phyloP scores from a whole-genome alignment of 2,113 vertebrate species.

The Alethe castanea region DNA sequence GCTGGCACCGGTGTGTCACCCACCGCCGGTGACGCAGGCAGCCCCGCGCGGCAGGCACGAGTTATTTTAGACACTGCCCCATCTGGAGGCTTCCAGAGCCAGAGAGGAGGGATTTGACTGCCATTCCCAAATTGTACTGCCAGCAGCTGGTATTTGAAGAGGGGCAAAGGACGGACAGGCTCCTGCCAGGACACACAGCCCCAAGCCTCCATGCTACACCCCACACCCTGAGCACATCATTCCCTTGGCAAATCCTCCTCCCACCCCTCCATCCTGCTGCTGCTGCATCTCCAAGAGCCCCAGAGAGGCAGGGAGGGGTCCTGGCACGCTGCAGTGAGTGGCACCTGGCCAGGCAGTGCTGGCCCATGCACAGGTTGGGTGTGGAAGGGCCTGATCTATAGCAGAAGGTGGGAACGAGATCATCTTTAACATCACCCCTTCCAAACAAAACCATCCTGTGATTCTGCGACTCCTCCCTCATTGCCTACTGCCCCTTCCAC shows the following conservation, averaged over 20 bases:
- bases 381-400: not conserved
- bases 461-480: not conserved
- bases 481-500: not conserved
- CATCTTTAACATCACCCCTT: accelerated
- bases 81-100: slow-evolving; percentile 17
- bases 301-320: accelerated
- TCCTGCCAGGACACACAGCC: not conserved
- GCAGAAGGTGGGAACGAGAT: accelerated
- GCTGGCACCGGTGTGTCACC: not conserved
- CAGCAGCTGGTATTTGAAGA: not conserved
- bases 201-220: not conserved
- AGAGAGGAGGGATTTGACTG: not conserved
- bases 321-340: accelerated
- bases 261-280: not conserved
- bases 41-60: not conserved
- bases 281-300: not conserved
- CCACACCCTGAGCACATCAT: accelerated
- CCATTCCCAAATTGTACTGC: not conserved
- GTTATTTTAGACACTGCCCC: slow-evolving; percentile 4
- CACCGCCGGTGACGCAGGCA: not conserved
- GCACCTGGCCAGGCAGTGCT: not conserved
- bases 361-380: accelerated
- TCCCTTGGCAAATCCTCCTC: accelerated
- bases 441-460: not conserved
- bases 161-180: accelerated